Evolutionary conservation across 2,797 vertebrate species (phyloP).

Genomic region (Delichon dasypus): DNA sequence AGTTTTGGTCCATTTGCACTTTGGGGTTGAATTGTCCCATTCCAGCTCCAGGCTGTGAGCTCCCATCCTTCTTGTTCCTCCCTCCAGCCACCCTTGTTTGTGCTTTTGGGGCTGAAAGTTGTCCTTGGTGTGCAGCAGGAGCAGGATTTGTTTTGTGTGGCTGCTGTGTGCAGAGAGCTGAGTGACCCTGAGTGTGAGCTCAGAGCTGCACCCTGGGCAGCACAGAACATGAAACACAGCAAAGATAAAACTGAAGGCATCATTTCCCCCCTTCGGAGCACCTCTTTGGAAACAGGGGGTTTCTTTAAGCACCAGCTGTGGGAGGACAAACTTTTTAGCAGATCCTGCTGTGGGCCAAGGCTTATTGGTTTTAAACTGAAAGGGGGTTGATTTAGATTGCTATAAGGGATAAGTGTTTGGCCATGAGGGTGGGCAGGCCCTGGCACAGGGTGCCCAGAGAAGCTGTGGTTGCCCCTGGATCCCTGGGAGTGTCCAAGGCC

Average conservation of each 20-base stretch:
- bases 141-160: too few species aligned
- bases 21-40: too few species aligned
- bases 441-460: rapidly evolving
- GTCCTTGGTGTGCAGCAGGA: too few species aligned
- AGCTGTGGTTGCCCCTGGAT: background rate
- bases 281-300: background rate
- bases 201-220: too few species aligned
- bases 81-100: too few species aligned
- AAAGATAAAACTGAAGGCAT: background rate
- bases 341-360: background rate
- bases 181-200: too few species aligned
- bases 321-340: background rate
- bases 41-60: too few species aligned
- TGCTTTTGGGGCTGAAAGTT: too few species aligned
- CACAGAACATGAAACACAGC: too few species aligned
- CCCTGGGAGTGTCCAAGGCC: background rate
- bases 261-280: background rate
- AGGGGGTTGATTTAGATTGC: background rate
- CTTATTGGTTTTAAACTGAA: background rate
- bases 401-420: background rate
- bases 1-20: too few species aligned
- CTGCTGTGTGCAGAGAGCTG: too few species aligned
- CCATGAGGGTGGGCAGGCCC: background rate
- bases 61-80: too few species aligned
- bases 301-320: background rate